Percentiles rank a stretch among this genome's conserved stretches.
phyloP scores from a whole-genome alignment of 1,140 invertebrate genomes.

The Rhopalosiphum padi region DNA sequence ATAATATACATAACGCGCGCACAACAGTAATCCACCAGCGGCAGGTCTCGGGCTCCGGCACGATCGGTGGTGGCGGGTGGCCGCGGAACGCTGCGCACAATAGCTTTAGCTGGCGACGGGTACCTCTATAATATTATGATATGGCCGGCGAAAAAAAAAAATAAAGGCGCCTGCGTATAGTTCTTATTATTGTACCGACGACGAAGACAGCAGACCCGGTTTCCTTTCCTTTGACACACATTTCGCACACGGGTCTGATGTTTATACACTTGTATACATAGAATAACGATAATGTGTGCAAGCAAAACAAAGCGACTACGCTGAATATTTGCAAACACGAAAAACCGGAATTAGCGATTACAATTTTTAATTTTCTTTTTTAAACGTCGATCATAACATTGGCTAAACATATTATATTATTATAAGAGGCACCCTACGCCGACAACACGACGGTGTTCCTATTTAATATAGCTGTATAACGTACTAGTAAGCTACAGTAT shows the following conservation, averaged over 20 bases:
- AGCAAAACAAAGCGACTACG: neutral
- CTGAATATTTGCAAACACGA: conserved; percentile 20
- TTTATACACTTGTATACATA: no score
- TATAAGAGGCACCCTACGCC: neutral
- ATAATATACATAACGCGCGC: neutral
- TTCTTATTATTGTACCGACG: conserved; percentile 30
- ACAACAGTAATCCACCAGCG: conserved; percentile 40
- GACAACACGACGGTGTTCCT: no score
- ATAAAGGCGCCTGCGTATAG: conserved; percentile 1
- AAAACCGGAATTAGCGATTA: conserved; percentile 25
- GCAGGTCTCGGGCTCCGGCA: conserved; percentile 23
- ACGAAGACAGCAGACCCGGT: neutral
- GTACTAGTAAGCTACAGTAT: neutral
- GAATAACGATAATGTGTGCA: neutral
- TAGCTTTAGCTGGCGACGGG: neutral
- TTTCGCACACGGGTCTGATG: neutral
- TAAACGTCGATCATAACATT: neutral
- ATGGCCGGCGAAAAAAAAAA: neutral
- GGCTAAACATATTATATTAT: neutral
- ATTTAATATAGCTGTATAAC: no score
- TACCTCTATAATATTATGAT: neutral
- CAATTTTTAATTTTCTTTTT: neutral
- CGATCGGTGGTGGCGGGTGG: neutral
- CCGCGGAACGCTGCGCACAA: neutral
- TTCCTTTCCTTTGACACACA: conserved; percentile 41